Conservation (phyloP, 1,140 invertebrate genomes). For the Cepaea nemoralis region DNA sequence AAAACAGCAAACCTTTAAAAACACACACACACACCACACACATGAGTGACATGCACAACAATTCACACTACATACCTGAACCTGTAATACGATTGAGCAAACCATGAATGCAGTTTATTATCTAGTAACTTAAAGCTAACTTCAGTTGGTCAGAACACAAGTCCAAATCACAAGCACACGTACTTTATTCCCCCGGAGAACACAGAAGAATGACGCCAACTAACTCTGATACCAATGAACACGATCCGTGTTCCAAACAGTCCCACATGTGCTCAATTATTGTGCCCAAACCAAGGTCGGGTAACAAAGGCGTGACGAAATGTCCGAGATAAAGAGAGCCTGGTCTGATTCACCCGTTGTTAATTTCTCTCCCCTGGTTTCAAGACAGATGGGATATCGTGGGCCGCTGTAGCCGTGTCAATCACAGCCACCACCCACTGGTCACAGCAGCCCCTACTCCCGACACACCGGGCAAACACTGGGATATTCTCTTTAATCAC, state of each 20-base stretch:
- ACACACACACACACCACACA: too few species aligned
- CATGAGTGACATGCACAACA: too few species aligned
- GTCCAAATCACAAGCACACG: not conserved
- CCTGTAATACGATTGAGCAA: not conserved
- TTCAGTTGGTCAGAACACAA: not conserved
- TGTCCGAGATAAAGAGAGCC: conserved; percentile 9
- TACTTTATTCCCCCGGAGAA: too few species aligned
- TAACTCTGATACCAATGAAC: too few species aligned
- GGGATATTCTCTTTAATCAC: not conserved
- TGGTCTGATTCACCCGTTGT: not conserved
- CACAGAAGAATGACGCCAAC: too few species aligned
- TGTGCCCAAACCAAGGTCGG: not conserved
- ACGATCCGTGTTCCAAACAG: not conserved
- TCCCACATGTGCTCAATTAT: not conserved
- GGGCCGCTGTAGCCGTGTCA: not conserved
- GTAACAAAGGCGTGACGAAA: not conserved
- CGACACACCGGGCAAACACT: not conserved
- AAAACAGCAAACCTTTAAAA: too few species aligned
- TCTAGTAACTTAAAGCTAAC: not conserved
- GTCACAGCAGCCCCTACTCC: not conserved
- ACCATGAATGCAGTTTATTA: not conserved
- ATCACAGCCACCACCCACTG: not conserved
- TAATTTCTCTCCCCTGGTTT: not conserved
- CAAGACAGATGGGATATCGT: not conserved
- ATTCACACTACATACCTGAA: not conserved